Conservation (phyloP, 2,797 vertebrate species). For the Chelon auratus region DNA sequence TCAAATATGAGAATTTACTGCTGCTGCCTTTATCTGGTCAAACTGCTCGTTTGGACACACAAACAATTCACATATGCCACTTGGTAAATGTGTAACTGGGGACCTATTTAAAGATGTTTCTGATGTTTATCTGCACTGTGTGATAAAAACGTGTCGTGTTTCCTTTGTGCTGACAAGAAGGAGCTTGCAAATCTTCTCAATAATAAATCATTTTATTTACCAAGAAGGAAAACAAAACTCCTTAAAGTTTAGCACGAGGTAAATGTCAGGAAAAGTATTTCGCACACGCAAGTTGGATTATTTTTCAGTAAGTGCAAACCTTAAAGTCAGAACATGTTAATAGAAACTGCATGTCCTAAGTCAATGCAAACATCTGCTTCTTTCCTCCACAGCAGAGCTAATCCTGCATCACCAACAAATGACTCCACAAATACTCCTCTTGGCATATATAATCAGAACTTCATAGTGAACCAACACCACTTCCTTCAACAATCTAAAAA, state of each 20-base stretch:
- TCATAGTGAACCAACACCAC: conserved; percentile 34
- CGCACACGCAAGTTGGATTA: conserved; percentile 10
- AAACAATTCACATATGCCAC: too few relatives aligned
- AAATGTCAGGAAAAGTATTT: conserved; percentile 24
- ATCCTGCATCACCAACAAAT: background rate
- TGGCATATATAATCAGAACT: conserved; percentile 12
- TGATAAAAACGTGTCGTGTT: background rate
- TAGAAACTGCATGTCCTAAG: background rate
- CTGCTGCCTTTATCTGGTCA: too few relatives aligned
- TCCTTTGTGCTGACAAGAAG: background rate
- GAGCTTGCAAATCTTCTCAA: background rate
- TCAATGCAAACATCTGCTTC: conserved; percentile 7
- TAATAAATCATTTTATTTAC: conserved; percentile 64
- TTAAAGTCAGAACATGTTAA: conserved; percentile 7
- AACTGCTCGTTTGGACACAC: too few relatives aligned
- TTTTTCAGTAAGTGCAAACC: background rate
- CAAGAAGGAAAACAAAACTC: conserved; percentile 43
- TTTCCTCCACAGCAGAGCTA: background rate
- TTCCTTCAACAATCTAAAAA: conserved; percentile 39
- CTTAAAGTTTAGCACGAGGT: conserved; percentile 26
- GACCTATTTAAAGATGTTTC: too few relatives aligned
- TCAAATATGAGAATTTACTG: too few relatives aligned
- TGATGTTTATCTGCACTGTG: too few relatives aligned
- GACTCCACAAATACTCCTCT: background rate
- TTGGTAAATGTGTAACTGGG: too few relatives aligned